phyloP scores from a whole-genome alignment of 2,888 invertebrate genomes.

The Drosophila anceps region DNA sequence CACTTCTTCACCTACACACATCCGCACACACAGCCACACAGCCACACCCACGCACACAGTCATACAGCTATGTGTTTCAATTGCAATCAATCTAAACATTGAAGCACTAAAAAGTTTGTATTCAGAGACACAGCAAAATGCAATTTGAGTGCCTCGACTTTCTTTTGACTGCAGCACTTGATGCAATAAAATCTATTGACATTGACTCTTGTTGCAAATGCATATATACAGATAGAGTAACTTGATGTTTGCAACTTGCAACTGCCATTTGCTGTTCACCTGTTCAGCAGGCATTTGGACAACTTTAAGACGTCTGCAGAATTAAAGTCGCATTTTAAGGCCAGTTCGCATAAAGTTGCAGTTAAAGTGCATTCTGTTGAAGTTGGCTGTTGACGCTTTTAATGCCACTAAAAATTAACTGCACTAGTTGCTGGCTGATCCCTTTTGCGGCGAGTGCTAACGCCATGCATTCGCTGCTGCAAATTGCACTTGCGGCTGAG shows the following conservation, averaged over 20 bases:
- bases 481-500: conserved; percentile 61
- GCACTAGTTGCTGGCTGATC: conserved; percentile 22
- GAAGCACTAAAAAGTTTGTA: conserved; percentile 47
- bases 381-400: neutral
- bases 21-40: neutral
- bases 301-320: conserved; percentile 29
- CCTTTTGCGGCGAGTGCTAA: conserved; percentile 33
- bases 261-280: conserved; percentile 47
- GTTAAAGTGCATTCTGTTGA: neutral
- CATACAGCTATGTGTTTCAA: conserved; percentile 19
- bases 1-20: neutral
- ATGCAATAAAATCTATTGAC: conserved; percentile 58
- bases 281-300: conserved; percentile 27
- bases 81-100: conserved; percentile 64
- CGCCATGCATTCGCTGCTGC: conserved; percentile 43
- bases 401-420: conserved; percentile 28
- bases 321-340: neutral
- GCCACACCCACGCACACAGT: neutral
- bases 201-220: conserved; percentile 45
- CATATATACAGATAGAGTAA: neutral
- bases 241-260: neutral
- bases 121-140: conserved; percentile 35
- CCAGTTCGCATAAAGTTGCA: neutral
- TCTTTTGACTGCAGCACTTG: conserved; percentile 28
- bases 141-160: conserved; percentile 50